Conservation (phyloP, 2,888 invertebrate species). For the Trissolcus brochymenae region DNA sequence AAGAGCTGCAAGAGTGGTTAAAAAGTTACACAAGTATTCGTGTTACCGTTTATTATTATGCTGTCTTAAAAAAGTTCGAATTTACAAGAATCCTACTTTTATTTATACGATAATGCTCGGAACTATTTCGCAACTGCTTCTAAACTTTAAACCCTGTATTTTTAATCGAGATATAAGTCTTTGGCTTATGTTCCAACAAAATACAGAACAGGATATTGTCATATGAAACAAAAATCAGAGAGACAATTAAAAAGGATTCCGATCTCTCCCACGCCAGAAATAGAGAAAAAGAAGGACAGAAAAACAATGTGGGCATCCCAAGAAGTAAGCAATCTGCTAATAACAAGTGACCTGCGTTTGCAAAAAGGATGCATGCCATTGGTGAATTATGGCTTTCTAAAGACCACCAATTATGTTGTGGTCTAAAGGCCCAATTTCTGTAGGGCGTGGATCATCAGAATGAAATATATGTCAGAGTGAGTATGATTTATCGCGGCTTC, state of each 20-base stretch:
- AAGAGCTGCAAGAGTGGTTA: slow-evolving; percentile 54
- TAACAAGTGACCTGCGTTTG: slow-evolving; percentile 36
- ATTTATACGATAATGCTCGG: slow-evolving; percentile 5
- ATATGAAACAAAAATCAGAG: too few species aligned
- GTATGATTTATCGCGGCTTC: slow-evolving; percentile 40
- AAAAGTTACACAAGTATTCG: slow-evolving; percentile 47
- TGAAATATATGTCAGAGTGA: slow-evolving; percentile 53
- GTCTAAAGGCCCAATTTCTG: slow-evolving; percentile 50
- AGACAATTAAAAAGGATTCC: slow-evolving; percentile 39
- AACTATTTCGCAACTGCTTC: slow-evolving; percentile 7
- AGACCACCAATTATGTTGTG: slow-evolving; percentile 53
- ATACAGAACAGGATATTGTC: neutral
- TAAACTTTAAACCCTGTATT: slow-evolving; percentile 4
- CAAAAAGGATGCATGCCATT: slow-evolving; percentile 43
- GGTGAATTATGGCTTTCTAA: slow-evolving; percentile 57
- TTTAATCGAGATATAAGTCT: neutral
- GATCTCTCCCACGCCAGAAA: slow-evolving; percentile 24
- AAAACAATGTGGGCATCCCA: slow-evolving; percentile 34
- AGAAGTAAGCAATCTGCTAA: slow-evolving; percentile 43
- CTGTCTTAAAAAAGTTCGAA: slow-evolving; percentile 21
- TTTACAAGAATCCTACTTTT: slow-evolving; percentile 6
- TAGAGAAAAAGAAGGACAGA: slow-evolving; percentile 32
- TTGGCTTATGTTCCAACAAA: slow-evolving; percentile 4
- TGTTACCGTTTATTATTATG: slow-evolving; percentile 41
- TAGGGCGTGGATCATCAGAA: slow-evolving; percentile 57